Evolutionary conservation across 2,113 vertebrate genomes (phyloP), one percentile per base, ranked within the genome.

Genomic region (Syrmaticus mikado): DNA sequence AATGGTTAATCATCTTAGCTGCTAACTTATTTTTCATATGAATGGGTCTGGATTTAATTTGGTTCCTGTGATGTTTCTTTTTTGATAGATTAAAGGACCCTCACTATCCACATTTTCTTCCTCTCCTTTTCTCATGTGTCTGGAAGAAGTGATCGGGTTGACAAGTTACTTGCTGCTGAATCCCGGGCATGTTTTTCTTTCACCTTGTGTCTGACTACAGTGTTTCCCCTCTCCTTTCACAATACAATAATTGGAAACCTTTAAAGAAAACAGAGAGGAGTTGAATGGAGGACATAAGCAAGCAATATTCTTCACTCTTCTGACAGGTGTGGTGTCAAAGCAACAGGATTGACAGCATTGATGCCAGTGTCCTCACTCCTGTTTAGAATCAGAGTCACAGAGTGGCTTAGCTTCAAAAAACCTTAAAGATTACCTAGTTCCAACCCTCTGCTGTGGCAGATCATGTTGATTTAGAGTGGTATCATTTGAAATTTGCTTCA

Each of bases 21-120:
- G 30, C 52, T 89, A 72, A 76, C 19, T 95, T 92, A 43, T 55
- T 91, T 90, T 89, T 95, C 66, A 32, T 89, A 76, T 48, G 77
- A 90, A 77, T 86, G 43, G 86, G 5, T 70, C 80, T 92, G 86
- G 65, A 30, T 84, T 95, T 76, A 72, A 41, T 86, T 81, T 92
- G 25, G 8, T 75, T 89, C 70, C 36, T 75, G 53, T 57, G 66
- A 84, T 82, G 28, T 5, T 83, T 22, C 55, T 81, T 78, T 81
- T 81, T 70, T 90, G 41, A 20, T 48, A 82, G 43, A 93, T 90
- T 88, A 70, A 88, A 94, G 36, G 21, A n/a, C n/a, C 10, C 57
- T 82, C 48, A 84, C 43, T 83, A 48, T 61, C 79, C 83, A 8
- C 64, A 8, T 75, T 86, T 92, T 90, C 85, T 67, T 91, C 67